Conservation (phyloP, 2,797 vertebrate species). For the Intellagama lesueurii region DNA sequence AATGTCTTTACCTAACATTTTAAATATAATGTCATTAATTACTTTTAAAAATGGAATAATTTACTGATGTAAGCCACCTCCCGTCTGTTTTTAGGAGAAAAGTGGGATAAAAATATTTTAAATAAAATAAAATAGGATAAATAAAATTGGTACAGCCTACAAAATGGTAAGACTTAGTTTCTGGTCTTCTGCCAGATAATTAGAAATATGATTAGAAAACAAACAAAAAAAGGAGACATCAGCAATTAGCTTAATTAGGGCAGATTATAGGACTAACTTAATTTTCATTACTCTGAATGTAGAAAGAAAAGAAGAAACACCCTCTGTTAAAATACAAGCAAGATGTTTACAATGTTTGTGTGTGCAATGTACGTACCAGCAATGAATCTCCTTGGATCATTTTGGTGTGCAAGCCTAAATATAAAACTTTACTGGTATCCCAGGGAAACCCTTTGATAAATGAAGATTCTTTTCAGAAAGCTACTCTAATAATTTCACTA, state of each 20-base stretch:
- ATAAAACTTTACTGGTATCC: conserved; percentile 61
- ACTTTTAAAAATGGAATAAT: no score
- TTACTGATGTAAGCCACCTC: no score
- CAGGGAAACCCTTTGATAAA: conserved; percentile 5
- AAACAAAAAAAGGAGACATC: neutral
- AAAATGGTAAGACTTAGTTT: conserved; percentile 1
- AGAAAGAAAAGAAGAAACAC: conserved; percentile 13
- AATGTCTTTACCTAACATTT: no score
- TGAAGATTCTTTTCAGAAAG: conserved; percentile 56
- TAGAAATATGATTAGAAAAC: conserved; percentile 1
- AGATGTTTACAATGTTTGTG: conserved; percentile 20
- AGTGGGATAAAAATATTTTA: no score
- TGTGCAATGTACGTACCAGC: conserved; percentile 45
- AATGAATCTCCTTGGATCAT: conserved; percentile 44
- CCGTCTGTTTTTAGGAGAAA: no score
- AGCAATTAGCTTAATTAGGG: no score
- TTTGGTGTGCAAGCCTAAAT: conserved; percentile 48
- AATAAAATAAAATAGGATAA: neutral
- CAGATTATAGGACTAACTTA: no score
- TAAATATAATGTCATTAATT: no score
- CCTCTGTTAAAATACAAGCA: conserved; percentile 59
- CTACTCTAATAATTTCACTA: neutral
- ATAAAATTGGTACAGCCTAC: neutral
- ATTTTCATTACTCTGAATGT: neutral
- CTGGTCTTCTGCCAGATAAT: neutral